Percentiles rank a stretch among this genome's conserved stretches.
Conservation (phyloP, 1,140 invertebrate species). For the Physella acuta region DNA sequence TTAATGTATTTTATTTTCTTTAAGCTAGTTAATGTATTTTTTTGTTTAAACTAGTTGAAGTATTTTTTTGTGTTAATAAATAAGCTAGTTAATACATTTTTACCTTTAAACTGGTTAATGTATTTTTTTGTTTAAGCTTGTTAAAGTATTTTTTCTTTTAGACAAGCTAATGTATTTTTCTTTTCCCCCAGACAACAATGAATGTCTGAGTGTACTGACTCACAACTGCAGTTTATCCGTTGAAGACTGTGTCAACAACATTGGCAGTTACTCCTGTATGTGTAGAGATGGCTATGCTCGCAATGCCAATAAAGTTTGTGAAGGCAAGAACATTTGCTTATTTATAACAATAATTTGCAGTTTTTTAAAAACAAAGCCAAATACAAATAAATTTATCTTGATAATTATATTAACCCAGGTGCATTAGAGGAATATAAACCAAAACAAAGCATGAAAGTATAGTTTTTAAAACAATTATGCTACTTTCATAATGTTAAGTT, state of each 20-base stretch:
- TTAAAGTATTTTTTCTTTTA: too few relatives aligned
- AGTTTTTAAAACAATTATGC: background rate
- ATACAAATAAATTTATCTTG: background rate
- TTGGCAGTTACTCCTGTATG: background rate
- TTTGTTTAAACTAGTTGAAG: too few relatives aligned
- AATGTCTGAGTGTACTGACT: background rate
- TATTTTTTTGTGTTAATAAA: too few relatives aligned
- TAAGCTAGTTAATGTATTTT: too few relatives aligned
- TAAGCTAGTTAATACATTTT: too few relatives aligned
- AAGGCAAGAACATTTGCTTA: background rate
- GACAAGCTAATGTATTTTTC: too few relatives aligned
- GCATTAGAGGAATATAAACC: background rate
- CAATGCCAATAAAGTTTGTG: background rate
- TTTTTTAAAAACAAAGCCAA: background rate
- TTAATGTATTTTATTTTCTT: too few relatives aligned
- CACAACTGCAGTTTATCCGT: slow-evolving; percentile 2
- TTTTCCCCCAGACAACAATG: slow-evolving; percentile 15
- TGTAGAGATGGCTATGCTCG: slow-evolving; percentile 16
- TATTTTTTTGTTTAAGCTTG: too few relatives aligned
- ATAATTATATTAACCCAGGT: too few relatives aligned
- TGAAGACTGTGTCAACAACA: slow-evolving; percentile 17
- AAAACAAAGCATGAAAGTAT: background rate
- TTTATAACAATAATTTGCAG: background rate
- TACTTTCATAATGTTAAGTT: too few relatives aligned
- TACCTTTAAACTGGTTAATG: too few relatives aligned